Evolutionary conservation across 2,797 vertebrate species (phyloP).

Genomic region (Gymnopithys bicolor): DNA sequence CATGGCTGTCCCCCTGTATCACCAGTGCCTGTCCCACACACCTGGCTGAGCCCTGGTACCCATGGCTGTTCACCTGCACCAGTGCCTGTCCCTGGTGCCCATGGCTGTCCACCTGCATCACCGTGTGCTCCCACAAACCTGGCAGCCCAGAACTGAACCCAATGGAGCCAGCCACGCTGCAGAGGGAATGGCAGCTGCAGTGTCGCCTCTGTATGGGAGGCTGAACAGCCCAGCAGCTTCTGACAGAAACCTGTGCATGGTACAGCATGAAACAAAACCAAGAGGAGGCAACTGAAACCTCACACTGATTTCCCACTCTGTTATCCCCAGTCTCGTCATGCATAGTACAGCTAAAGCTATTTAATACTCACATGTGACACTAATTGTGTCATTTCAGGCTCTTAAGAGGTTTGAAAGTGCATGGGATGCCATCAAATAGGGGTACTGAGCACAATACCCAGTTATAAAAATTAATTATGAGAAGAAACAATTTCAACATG

Average conservation of each 20-base stretch:
- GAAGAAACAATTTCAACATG: not conserved
- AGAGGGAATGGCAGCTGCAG: not conserved
- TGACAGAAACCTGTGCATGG: not conserved
- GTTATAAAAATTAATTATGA: not conserved
- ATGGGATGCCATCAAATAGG: not conserved
- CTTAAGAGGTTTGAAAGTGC: not conserved
- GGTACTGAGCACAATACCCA: not conserved
- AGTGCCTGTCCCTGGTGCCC: no score
- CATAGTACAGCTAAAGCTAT: not conserved
- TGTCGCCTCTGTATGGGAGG: not conserved
- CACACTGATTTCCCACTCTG: not conserved
- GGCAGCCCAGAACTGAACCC: not conserved
- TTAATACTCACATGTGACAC: not conserved
- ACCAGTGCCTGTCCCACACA: no score
- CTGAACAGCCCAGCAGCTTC: not conserved
- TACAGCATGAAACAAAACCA: not conserved
- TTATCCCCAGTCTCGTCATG: not conserved
- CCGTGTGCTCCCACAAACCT: not conserved
- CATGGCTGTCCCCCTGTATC: not conserved
- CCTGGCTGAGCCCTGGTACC: no score
- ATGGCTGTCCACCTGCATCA: not conserved
- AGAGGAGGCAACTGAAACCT: not conserved
- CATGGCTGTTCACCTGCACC: not conserved
- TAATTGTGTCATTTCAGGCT: not conserved
- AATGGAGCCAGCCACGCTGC: accelerated